Percentiles rank a stretch among this genome's conserved stretches.
Conservation (phyloP, 2,113 vertebrate genomes). For the Halcyon senegalensis region DNA sequence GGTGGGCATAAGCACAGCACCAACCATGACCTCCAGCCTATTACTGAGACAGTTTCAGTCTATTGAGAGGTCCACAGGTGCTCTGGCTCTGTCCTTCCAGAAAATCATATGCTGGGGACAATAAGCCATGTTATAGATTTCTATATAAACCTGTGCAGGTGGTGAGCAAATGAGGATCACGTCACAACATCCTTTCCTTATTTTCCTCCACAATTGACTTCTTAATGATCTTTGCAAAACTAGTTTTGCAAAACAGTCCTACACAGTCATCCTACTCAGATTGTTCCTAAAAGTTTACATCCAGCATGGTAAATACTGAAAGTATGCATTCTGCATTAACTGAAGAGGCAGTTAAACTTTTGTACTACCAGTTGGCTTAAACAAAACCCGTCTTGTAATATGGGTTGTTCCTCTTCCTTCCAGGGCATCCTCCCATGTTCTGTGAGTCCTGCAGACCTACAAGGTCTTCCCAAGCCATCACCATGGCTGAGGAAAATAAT, state of each 20-base stretch:
- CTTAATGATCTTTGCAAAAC: background rate
- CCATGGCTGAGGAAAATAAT: background rate
- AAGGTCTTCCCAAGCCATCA: background rate
- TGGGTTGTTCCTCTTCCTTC: background rate
- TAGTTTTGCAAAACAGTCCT: background rate
- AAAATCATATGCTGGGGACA: background rate
- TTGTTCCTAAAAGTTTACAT: background rate
- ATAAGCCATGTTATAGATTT: background rate
- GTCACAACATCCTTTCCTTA: background rate
- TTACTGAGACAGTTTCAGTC: background rate
- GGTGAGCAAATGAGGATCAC: background rate
- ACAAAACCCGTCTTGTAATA: background rate
- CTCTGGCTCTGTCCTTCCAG: background rate
- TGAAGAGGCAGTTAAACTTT: background rate
- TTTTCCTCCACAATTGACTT: background rate
- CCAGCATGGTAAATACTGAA: background rate
- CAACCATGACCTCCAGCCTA: background rate
- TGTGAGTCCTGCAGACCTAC: background rate
- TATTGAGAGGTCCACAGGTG: background rate
- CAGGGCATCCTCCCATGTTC: background rate
- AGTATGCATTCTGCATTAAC: background rate
- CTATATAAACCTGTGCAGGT: background rate
- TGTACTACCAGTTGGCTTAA: background rate
- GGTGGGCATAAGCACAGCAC: background rate
- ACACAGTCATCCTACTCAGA: background rate